Conservation (phyloP, 2,888 invertebrate genomes). For the Lycophotia porphyrea region DNA sequence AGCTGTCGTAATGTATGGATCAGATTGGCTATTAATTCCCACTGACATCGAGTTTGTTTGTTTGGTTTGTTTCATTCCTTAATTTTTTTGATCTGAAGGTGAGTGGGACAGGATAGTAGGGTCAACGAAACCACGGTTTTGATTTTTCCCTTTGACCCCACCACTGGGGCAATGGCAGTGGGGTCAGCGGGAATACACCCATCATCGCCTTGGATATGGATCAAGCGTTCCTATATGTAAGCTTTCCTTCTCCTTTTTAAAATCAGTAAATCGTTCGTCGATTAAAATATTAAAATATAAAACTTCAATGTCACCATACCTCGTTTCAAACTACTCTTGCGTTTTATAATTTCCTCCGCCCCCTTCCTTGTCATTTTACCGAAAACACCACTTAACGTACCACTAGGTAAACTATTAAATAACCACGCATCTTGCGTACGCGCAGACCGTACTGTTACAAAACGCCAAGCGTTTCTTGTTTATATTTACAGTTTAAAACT, state of each 20-base stretch:
- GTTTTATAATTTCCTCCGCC: conserved; percentile 76
- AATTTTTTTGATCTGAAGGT: too few species aligned
- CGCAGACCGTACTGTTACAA: conserved; percentile 17
- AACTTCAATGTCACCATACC: conserved; percentile 55
- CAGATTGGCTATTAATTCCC: too few species aligned
- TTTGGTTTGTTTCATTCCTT: too few species aligned
- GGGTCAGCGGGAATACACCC: too few species aligned
- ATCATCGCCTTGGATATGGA: too few species aligned
- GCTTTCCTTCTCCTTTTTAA: neutral
- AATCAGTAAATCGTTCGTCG: neutral
- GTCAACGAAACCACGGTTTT: too few species aligned
- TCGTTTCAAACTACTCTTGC: conserved; percentile 77
- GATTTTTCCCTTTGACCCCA: too few species aligned
- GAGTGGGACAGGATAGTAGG: too few species aligned
- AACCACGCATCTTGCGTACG: conserved; percentile 44
- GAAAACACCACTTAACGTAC: conserved; percentile 14
- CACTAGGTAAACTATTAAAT: conserved; percentile 24
- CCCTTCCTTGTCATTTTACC: conserved; percentile 71
- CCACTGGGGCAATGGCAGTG: too few species aligned
- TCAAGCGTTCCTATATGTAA: too few species aligned
- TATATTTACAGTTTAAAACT: conserved; percentile 63
- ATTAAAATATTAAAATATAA: neutral
- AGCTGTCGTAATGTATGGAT: too few species aligned
- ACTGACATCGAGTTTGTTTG: too few species aligned
- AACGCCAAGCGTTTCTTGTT: conserved; percentile 36